Evolutionary conservation across 2,888 invertebrate genomes (phyloP), one percentile per base, ranked within the genome.

Genomic region (Drosophila pegasa): DNA sequence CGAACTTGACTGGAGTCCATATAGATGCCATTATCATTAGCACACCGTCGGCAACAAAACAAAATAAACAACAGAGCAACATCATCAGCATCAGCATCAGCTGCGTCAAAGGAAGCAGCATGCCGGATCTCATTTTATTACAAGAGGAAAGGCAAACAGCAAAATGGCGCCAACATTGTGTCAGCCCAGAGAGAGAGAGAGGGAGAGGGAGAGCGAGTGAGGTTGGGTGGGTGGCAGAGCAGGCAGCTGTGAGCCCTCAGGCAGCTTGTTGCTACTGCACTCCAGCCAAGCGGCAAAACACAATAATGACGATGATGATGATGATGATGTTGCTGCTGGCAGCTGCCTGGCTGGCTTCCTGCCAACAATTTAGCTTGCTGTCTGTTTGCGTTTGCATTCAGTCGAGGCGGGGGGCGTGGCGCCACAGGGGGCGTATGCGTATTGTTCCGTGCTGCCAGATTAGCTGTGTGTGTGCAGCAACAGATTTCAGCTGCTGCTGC

Each of bases 121-220:
- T 68, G 78, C 78, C 85, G 82, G 89, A 88, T 87, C 76, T 76
- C 78, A 71, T 79, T 83, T 90, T 89, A 88, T 89, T 89, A 78
- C 86, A 80, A 83, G 78, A 83, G 89, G 89, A 89, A 89, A 83
- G 63, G 81, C 85, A 89, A 85, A 88, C 90, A 84, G 83, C 83
- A 89, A 86, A 85, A 87, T 85, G 89, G 81, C 87, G 89, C 87
- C 81, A 88, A 81, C 85, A 82, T 79, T 88, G 83, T 86, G 70
- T 69, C 56, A 68, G 70, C 61, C 18, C 27, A 38, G 54, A 41
- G 59, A 3, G 12, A 40, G 69, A 45, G 45, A 20, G 60, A 12
- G 27, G 16, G 35, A 12, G 29, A 9, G 54, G 2, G 38, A 16
- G 20, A 12, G 45, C 1, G 12, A 7, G 16, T 0, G 31, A 8